Evolutionary conservation across 2,888 invertebrate species (phyloP).

Genomic region (Tachystola acroxantha): DNA sequence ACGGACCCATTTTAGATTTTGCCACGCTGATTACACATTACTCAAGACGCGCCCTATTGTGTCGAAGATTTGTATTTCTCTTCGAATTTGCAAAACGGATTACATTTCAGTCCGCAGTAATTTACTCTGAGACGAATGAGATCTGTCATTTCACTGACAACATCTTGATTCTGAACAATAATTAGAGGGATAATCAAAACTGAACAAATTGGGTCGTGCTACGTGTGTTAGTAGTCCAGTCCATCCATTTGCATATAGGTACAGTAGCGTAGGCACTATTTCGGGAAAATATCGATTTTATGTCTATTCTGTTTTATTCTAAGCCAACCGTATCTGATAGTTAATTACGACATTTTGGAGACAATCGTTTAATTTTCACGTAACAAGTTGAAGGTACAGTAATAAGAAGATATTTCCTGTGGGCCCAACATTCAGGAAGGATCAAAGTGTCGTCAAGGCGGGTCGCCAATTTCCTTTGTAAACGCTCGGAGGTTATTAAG

Average conservation of each 20-base stretch:
- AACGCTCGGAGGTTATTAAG: constrained; percentile 46
- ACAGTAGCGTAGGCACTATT: too few relatives aligned
- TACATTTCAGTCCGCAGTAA: constrained; percentile 44
- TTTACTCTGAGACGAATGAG: constrained; percentile 37
- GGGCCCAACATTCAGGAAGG: constrained; percentile 34
- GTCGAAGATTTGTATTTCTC: constrained; percentile 48
- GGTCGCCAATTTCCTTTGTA: constrained; percentile 51
- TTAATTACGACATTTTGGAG: constrained; percentile 1
- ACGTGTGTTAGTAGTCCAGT: too few relatives aligned
- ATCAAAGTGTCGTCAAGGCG: constrained; percentile 42
- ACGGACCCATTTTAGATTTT: constrained; percentile 60
- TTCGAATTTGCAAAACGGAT: constrained; percentile 47
- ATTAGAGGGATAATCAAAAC: constrained; percentile 5
- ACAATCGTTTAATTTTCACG: constrained; percentile 7
- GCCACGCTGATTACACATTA: constrained; percentile 60
- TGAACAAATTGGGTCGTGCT: too few relatives aligned
- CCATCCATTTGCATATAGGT: not conserved
- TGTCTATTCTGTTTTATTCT: too few relatives aligned
- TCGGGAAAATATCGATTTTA: too few relatives aligned
- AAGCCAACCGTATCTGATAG: too few relatives aligned
- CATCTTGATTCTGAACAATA: constrained; percentile 23
- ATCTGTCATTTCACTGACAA: constrained; percentile 35
- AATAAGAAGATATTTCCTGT: constrained; percentile 25
- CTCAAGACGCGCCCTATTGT: constrained; percentile 56
- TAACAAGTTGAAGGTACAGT: constrained; percentile 8